Evolutionary conservation across 2,888 invertebrate genomes (phyloP).

Genomic region (Drosophila anomelani): DNA sequence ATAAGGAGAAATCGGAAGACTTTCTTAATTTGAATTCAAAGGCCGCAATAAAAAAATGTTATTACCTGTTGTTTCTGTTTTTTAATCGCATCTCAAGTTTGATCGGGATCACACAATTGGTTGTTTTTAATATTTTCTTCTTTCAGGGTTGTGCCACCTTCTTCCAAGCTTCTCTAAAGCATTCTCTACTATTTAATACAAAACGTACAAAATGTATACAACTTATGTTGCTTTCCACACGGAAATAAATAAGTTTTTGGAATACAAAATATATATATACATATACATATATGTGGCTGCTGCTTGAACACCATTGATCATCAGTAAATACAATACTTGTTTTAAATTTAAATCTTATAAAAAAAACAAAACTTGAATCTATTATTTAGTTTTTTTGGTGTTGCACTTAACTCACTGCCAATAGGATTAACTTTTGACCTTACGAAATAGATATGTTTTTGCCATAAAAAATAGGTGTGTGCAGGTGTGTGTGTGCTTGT

Average conservation of each 20-base stretch:
- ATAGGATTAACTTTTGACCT: constrained; percentile 28
- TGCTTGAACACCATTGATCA: constrained; percentile 5
- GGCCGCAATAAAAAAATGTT: not conserved
- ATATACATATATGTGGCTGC: not conserved
- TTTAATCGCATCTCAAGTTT: constrained; percentile 24
- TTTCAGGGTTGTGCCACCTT: constrained; percentile 16
- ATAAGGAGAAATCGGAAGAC: no score
- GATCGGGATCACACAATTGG: constrained; percentile 31
- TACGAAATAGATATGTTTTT: constrained; percentile 24
- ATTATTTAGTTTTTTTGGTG: constrained; percentile 4
- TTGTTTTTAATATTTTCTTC: not conserved
- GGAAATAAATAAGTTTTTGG: constrained; percentile 37
- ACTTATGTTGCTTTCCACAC: constrained; percentile 2
- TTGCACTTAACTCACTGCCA: constrained; percentile 7
- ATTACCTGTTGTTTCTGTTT: not conserved
- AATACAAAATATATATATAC: constrained; percentile 28
- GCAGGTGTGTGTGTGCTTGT: no score
- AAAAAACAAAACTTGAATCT: constrained; percentile 6
- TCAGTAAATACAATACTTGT: constrained; percentile 37
- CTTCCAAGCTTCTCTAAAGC: not conserved
- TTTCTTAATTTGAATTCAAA: no score
- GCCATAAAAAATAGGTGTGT: not conserved
- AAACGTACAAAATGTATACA: constrained; percentile 29
- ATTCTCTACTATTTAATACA: constrained; percentile 4
- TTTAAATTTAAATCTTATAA: constrained; percentile 7